phyloP scores from a whole-genome alignment of 2,888 invertebrate species.

The Aleiodes testaceus region DNA sequence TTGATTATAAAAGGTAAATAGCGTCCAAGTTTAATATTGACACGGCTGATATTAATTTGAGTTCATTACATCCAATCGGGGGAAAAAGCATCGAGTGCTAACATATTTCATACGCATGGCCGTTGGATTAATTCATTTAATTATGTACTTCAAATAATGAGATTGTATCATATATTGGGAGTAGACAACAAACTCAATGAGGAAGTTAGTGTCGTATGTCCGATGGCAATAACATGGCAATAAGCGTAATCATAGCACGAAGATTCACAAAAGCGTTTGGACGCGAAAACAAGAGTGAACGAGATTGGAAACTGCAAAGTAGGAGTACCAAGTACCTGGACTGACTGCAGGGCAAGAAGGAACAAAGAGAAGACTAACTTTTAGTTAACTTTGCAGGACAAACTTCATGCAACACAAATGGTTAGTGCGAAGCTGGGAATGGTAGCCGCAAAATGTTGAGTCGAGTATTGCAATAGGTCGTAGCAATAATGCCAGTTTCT shows the following conservation, averaged over 20 bases:
- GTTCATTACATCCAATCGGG: neutral
- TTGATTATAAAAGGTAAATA: constrained; percentile 37
- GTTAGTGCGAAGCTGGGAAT: constrained; percentile 11
- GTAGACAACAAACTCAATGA: no score
- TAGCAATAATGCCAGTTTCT: neutral
- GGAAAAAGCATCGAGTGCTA: no score
- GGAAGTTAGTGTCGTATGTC: no score
- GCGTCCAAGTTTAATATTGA: constrained; percentile 4
- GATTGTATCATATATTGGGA: no score
- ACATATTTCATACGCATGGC: no score
- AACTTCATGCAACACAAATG: constrained; percentile 8
- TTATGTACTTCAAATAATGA: no score
- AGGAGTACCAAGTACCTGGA: no score
- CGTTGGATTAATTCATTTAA: no score
- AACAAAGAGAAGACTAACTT: constrained; percentile 8
- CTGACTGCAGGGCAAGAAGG: neutral
- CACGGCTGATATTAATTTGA: constrained; percentile 11
- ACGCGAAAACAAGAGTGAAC: neutral
- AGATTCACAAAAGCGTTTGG: neutral
- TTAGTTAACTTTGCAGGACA: neutral
- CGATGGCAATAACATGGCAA: no score
- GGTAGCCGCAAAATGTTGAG: constrained; percentile 7
- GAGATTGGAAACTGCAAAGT: neutral
- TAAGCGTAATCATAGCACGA: no score
- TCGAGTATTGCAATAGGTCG: constrained; percentile 2